Evolutionary conservation across 2,797 vertebrate genomes (phyloP).

Genomic region (Astyanax mexicanus): DNA sequence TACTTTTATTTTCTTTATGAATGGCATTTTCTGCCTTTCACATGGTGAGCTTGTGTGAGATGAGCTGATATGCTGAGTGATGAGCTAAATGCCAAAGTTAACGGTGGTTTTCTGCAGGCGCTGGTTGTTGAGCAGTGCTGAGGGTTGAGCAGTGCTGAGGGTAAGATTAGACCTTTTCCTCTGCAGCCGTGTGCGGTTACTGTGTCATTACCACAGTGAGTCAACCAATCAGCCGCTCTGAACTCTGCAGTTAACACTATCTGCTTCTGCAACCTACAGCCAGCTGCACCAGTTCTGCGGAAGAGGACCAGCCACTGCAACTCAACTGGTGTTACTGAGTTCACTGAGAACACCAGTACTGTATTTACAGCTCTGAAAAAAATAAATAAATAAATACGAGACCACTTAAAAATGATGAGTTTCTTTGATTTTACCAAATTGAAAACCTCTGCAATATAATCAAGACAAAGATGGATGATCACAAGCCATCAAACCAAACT

Average conservation of each 20-base stretch:
- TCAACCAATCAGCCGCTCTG: slow-evolving; percentile 40
- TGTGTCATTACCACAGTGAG: slow-evolving; percentile 41
- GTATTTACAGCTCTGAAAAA: too few relatives aligned
- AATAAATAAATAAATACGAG: too few relatives aligned
- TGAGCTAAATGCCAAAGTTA: neutral
- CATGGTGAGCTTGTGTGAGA: neutral
- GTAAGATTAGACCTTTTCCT: slow-evolving; percentile 35
- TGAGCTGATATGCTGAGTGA: neutral
- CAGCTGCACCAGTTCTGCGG: neutral
- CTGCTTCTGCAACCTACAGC: neutral
- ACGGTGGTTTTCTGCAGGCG: neutral
- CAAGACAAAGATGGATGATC: too few relatives aligned
- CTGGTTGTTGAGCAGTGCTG: too few relatives aligned
- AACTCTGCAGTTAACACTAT: neutral
- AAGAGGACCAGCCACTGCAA: neutral
- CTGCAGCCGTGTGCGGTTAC: slow-evolving; percentile 36
- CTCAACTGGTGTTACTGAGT: neutral
- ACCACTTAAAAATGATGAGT: too few relatives aligned
- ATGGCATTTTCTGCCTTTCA: neutral
- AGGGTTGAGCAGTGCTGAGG: neutral
- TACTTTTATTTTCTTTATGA: neutral
- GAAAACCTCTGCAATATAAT: too few relatives aligned
- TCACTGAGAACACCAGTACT: too few relatives aligned
- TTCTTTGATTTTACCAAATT: too few relatives aligned
- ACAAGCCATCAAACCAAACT: too few relatives aligned